Percentiles rank a stretch among this genome's conserved stretches.
phyloP scores from a whole-genome alignment of 1,140 invertebrate species.

The Drosophila rufa region DNA sequence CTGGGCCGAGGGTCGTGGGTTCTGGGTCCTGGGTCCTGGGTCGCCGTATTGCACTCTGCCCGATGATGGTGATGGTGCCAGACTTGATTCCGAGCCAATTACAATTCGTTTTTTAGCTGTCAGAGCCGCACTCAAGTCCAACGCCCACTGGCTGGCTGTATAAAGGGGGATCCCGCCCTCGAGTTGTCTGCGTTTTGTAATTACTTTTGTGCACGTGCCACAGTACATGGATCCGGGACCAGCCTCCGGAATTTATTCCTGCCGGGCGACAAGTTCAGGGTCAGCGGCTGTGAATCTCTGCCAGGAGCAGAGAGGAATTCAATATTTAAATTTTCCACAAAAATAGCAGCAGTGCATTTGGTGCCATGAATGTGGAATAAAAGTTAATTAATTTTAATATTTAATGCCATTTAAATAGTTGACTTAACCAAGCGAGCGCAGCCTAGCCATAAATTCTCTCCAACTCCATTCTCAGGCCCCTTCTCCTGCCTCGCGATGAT shows the following conservation, averaged over 20 bases:
- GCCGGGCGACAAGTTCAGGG: conserved; percentile 62
- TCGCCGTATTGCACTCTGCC: conserved; percentile 13
- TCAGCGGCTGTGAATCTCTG: conserved; percentile 43
- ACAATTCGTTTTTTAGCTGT: conserved; percentile 70
- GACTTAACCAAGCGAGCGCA: conserved; percentile 53
- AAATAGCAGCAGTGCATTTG: conserved; percentile 11
- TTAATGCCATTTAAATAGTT: conserved; percentile 60
- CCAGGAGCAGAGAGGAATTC: conserved; percentile 19
- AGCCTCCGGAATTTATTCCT: conserved; percentile 42
- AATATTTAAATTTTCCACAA: conserved; percentile 29
- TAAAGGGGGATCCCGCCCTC: conserved; percentile 15
- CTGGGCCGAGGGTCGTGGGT: conserved; percentile 14
- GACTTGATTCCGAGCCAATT: conserved; percentile 67
- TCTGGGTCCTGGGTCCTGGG: not conserved
- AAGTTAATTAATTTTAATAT: conserved; percentile 67
- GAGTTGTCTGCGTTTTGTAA: conserved; percentile 66
- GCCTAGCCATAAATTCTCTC: conserved; percentile 25
- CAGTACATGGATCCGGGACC: conserved; percentile 23
- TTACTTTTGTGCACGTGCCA: conserved; percentile 73
- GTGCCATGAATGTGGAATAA: conserved; percentile 33
- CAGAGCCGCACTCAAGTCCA: conserved; percentile 55
- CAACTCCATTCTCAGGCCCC: not conserved
- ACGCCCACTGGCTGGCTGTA: conserved; percentile 32
- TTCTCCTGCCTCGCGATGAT: conserved; percentile 16
- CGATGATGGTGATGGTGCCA: not conserved